Percentiles rank a stretch among this genome's conserved stretches.
These are phyloP conservation scores for Selenia dentaria DNA, from an alignment of 2,888 invertebrate genomes.

Conservation along the genomic window DNA sequence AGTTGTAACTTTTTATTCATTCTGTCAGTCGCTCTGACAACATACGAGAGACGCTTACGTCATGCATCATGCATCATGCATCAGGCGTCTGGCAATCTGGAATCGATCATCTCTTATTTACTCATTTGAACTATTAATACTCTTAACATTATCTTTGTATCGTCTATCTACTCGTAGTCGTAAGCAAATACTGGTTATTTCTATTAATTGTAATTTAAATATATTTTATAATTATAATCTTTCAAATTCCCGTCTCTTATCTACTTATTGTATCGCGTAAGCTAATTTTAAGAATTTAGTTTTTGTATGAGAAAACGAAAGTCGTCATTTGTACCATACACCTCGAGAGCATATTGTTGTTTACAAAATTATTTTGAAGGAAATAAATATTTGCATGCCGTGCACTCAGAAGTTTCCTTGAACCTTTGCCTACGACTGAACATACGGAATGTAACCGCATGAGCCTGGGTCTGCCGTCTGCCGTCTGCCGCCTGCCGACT, in stretches of 20 bases:
- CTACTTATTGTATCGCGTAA: slow-evolving; percentile 39
- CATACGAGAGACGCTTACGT: too few relatives aligned
- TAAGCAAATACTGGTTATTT: background rate
- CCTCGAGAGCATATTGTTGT: slow-evolving; percentile 75
- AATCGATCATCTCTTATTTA: background rate
- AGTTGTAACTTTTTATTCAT: too few relatives aligned
- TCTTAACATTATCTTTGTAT: background rate
- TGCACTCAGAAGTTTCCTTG: slow-evolving; percentile 64
- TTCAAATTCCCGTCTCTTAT: slow-evolving; percentile 17
- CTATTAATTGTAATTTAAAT: background rate
- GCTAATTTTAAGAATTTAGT: slow-evolving; percentile 68
- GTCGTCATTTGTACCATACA: slow-evolving; percentile 81
- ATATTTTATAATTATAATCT: background rate
- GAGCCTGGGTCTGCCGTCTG: slow-evolving; percentile 5
- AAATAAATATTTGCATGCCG: slow-evolving; percentile 79
- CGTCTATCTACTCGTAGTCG: background rate
- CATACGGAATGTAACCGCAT: slow-evolving; percentile 2
- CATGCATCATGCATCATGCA: background rate
- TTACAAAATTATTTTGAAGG: slow-evolving; percentile 78
- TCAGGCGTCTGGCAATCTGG: background rate
- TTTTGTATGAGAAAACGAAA: slow-evolving; percentile 74
- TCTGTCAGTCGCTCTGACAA: too few relatives aligned
- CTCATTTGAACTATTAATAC: background rate
- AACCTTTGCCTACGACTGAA: slow-evolving; percentile 8
- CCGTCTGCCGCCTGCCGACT: slow-evolving; percentile 9